phyloP scores from a whole-genome alignment of 2,797 vertebrate genomes.

The Scleropages formosus region DNA sequence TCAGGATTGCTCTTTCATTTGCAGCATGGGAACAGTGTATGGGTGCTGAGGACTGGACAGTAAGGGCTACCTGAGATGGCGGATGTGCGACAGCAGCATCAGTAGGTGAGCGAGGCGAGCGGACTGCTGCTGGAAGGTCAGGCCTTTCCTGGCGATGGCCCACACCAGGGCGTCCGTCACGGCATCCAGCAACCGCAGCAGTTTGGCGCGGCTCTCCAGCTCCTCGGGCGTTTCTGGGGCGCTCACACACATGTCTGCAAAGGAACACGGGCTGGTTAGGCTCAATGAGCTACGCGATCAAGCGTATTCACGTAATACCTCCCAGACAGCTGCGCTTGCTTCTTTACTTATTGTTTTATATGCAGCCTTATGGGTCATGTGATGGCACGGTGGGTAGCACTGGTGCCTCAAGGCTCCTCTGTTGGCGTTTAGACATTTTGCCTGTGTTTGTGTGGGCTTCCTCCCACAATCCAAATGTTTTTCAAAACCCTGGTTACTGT shows the following conservation, averaged over 20 bases:
- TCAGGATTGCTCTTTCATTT: too few relatives aligned
- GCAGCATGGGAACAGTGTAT: background rate
- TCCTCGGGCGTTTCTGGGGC: slow-evolving; percentile 71
- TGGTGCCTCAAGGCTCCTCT: too few relatives aligned
- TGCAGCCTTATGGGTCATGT: too few relatives aligned
- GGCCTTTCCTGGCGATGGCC: slow-evolving; percentile 86
- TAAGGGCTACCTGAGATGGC: slow-evolving; percentile 41
- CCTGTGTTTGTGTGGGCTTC: too few relatives aligned
- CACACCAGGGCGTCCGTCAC: slow-evolving; percentile 92
- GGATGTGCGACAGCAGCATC: slow-evolving; percentile 93
- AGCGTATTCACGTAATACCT: too few relatives aligned
- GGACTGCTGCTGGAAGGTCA: slow-evolving; percentile 84
- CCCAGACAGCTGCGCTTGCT: too few relatives aligned
- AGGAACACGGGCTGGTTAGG: background rate
- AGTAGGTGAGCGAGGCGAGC: slow-evolving; percentile 85
- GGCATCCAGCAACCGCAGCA: slow-evolving; percentile 84
- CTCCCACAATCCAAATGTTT: too few relatives aligned
- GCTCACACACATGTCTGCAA: slow-evolving; percentile 74
- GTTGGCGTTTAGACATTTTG: too few relatives aligned
- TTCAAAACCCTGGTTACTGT: too few relatives aligned
- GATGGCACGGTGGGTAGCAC: too few relatives aligned
- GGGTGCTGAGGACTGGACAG: background rate
- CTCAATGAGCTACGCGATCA: too few relatives aligned
- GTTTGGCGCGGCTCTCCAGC: slow-evolving; percentile 78
- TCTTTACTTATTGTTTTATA: too few relatives aligned